Conservation (phyloP, 2,797 vertebrate species). For the Otolemur crassicaudatus region DNA sequence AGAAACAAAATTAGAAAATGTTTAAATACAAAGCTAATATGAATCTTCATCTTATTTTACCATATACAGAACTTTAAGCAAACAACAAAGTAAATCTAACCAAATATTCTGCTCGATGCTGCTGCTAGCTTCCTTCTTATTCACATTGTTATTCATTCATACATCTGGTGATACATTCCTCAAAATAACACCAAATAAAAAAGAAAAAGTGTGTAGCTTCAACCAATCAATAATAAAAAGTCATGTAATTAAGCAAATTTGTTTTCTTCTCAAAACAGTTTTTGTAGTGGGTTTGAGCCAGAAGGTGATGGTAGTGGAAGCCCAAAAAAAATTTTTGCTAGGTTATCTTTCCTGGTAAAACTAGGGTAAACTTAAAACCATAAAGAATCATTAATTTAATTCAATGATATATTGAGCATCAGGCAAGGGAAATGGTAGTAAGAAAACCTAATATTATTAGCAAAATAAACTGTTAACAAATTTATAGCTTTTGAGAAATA, state of each 20-base stretch:
- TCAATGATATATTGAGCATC: conserved; percentile 45
- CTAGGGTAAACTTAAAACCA: conserved; percentile 58
- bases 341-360: conserved; percentile 66
- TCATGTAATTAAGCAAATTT: not conserved
- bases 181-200: not conserved
- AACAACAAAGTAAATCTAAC: not conserved
- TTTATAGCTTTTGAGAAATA: conserved; percentile 36
- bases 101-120: not conserved
- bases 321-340: conserved; percentile 64
- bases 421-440: conserved; percentile 58
- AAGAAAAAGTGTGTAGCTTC: not conserved
- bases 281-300: rapidly evolving
- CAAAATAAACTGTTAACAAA: not conserved
- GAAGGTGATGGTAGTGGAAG: not conserved
- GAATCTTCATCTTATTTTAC: not conserved
- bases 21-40: not conserved
- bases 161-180: not conserved
- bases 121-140: not conserved
- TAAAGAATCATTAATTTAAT: conserved; percentile 49
- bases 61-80: not conserved
- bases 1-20: not conserved
- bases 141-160: not conserved
- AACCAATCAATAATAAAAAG: not conserved
- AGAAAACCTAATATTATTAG: conserved; percentile 46
- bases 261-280: not conserved